A percentile compares a stretch with the other conserved stretches of the same genome.
These are phyloP conservation scores for Desmophyllum pertusum DNA, from an alignment of 92 coral and sea anemone species.

Conservation along the genomic window DNA sequence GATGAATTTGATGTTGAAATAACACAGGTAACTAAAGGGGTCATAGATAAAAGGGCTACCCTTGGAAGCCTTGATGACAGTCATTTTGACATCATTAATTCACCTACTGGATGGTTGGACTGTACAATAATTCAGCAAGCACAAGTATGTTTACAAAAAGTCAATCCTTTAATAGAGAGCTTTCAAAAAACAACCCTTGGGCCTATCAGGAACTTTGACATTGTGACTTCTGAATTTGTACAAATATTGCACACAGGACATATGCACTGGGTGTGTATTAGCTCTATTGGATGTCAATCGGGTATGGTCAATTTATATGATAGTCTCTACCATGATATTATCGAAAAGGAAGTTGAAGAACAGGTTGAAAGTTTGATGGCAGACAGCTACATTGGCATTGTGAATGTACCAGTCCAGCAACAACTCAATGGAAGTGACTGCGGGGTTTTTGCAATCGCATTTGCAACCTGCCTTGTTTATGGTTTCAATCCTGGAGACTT, in stretches of 20 bases:
- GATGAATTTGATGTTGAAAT: not conserved
- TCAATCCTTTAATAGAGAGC: constrained; percentile 37
- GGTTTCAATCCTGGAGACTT: constrained; percentile 33
- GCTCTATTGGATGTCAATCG: constrained; percentile 54
- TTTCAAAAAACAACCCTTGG: constrained; percentile 60
- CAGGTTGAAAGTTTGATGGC: constrained; percentile 65
- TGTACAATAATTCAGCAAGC: constrained; percentile 53
- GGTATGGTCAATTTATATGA: constrained; percentile 65
- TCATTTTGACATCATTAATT: constrained; percentile 44
- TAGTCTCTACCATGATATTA: constrained; percentile 61
- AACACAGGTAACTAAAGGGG: constrained; percentile 26
- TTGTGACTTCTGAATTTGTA: constrained; percentile 54
- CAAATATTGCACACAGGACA: constrained; percentile 50
- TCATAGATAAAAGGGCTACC: constrained; percentile 28
- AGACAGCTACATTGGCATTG: constrained; percentile 52
- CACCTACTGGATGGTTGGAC: constrained; percentile 49
- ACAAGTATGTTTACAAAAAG: constrained; percentile 30
- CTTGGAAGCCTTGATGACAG: constrained; percentile 40
- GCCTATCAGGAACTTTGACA: constrained; percentile 53
- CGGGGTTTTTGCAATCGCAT: constrained; percentile 71
- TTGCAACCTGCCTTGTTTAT: constrained; percentile 61
- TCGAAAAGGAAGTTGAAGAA: constrained; percentile 60
- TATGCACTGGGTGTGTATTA: constrained; percentile 51
- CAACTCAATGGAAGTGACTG: constrained; percentile 71
- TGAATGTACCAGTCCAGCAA: constrained; percentile 57